Percentiles rank a stretch among this genome's conserved stretches.
Evolutionary conservation across 2,113 vertebrate species (phyloP).

Genomic region (Patagioenas fasciata): DNA sequence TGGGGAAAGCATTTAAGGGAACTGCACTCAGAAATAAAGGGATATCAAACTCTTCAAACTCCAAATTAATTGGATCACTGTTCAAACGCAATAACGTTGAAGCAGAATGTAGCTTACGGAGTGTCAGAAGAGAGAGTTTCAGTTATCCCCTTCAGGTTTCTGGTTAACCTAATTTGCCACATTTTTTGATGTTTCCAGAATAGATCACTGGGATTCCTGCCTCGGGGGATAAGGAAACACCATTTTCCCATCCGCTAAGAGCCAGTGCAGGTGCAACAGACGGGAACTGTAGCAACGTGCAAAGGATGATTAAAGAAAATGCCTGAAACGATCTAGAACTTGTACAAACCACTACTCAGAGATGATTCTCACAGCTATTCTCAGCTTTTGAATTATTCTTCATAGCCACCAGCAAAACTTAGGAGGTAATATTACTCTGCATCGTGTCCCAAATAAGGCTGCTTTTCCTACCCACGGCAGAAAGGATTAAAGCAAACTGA

Average conservation of each 20-base stretch:
- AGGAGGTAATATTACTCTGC: not conserved
- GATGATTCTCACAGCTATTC: constrained; percentile 51
- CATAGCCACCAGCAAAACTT: constrained; percentile 13
- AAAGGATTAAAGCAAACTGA: not conserved
- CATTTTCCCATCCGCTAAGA: constrained; percentile 61
- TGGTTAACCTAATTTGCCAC: constrained; percentile 18
- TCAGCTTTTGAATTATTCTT: constrained; percentile 36
- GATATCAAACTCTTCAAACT: not conserved
- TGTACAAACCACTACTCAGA: constrained; percentile 13
- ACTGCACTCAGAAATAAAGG: not conserved
- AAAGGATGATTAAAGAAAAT: constrained; percentile 50
- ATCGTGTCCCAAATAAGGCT: not conserved
- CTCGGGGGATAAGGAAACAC: constrained; percentile 50
- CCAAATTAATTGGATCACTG: not conserved
- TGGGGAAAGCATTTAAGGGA: not conserved
- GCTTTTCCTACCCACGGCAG: not conserved
- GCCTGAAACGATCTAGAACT: constrained; percentile 23
- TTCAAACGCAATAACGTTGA: not conserved
- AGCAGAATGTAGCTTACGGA: not conserved
- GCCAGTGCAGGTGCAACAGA: constrained; percentile 64
- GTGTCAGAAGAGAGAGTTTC: constrained; percentile 3
- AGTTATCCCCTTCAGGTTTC: constrained; percentile 45
- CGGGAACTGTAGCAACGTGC: constrained; percentile 61
- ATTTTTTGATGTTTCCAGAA: constrained; percentile 29
- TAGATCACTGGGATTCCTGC: constrained; percentile 59